These are phyloP conservation scores for Acanthopagrus latus DNA, from an alignment of 2,797 vertebrate genomes.

Conservation along the genomic window DNA sequence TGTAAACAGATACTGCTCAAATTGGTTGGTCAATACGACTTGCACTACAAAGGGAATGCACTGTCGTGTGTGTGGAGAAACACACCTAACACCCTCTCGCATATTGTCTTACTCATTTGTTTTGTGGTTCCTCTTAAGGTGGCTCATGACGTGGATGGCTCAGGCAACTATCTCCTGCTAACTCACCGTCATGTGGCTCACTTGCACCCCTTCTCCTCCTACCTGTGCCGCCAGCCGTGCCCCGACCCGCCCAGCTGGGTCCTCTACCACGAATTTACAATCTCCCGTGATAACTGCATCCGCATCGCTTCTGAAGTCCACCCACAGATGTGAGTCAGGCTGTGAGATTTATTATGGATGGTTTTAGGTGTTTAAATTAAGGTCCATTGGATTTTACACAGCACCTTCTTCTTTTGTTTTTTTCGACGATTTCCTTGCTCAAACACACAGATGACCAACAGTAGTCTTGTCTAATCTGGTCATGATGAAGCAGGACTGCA, in stretches of 20 bases:
- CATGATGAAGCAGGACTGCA: too few relatives aligned
- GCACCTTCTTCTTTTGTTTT: too few relatives aligned
- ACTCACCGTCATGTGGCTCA: slow-evolving; percentile 96
- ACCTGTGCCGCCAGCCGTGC: slow-evolving; percentile 85
- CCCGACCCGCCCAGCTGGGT: slow-evolving; percentile 90
- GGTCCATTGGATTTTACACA: background rate
- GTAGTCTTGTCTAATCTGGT: too few relatives aligned
- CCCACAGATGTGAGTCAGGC: slow-evolving; percentile 91
- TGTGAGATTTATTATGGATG: accelerated
- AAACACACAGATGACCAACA: background rate
- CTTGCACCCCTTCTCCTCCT: slow-evolving; percentile 90
- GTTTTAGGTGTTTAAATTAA: background rate
- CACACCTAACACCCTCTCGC: background rate
- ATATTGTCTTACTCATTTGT: background rate
- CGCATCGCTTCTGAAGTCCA: slow-evolving; percentile 91
- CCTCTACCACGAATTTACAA: slow-evolving; percentile 94
- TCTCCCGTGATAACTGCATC: slow-evolving; percentile 96
- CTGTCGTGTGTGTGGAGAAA: too few relatives aligned
- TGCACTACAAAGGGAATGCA: too few relatives aligned
- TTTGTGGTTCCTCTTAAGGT: slow-evolving; percentile 81
- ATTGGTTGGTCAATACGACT: too few relatives aligned
- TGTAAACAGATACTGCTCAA: too few relatives aligned
- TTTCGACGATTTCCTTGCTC: background rate
- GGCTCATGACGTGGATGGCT: slow-evolving; percentile 94
- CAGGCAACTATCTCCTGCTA: slow-evolving; percentile 95